Conservation (phyloP, 2,888 invertebrate genomes). For the Acrobeloides nanus region DNA sequence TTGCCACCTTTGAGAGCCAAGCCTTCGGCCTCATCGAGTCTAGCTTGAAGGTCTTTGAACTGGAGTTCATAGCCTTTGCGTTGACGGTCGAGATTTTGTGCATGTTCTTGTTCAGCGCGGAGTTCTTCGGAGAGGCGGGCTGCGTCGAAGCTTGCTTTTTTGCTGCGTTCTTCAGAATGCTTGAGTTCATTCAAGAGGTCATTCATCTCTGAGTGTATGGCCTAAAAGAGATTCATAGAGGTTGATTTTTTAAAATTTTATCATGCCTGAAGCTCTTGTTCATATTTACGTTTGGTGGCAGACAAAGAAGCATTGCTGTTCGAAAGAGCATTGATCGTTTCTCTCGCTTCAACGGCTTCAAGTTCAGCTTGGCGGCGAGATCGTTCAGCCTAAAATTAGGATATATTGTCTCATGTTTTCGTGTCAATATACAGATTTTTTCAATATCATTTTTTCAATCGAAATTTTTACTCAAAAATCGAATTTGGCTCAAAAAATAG, state of each 20-base stretch:
- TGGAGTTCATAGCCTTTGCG: conserved; percentile 17
- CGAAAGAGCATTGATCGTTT: conserved; percentile 88
- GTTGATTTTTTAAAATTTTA: not conserved
- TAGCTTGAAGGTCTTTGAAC: conserved; percentile 78
- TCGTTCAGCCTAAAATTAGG: conserved; percentile 66
- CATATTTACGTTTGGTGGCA: conserved; percentile 97
- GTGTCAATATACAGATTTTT: too few species aligned
- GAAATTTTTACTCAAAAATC: too few species aligned
- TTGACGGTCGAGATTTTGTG: conserved; percentile 94
- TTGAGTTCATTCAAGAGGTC: conserved; percentile 96
- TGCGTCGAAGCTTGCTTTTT: conserved; percentile 97
- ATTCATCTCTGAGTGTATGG: conserved; percentile 69
- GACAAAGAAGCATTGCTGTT: conserved; percentile 66
- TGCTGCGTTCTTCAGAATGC: conserved; percentile 95
- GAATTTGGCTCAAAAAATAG: too few species aligned
- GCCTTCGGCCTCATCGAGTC: conserved; percentile 89
- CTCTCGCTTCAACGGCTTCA: conserved; percentile 78
- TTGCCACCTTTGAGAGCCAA: conserved; percentile 97
- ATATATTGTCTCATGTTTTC: too few species aligned
- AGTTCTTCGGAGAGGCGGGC: conserved; percentile 95
- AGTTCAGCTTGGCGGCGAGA: conserved; percentile 95
- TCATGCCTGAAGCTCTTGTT: conserved; percentile 80
- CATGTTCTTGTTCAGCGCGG: conserved; percentile 96
- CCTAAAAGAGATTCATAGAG: conserved; percentile 22
- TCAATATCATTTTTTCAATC: too few species aligned